Base-by-base conservation (phyloP, 2,113 vertebrate species). In the Pangasianodon hypophthalmus region DNA sequence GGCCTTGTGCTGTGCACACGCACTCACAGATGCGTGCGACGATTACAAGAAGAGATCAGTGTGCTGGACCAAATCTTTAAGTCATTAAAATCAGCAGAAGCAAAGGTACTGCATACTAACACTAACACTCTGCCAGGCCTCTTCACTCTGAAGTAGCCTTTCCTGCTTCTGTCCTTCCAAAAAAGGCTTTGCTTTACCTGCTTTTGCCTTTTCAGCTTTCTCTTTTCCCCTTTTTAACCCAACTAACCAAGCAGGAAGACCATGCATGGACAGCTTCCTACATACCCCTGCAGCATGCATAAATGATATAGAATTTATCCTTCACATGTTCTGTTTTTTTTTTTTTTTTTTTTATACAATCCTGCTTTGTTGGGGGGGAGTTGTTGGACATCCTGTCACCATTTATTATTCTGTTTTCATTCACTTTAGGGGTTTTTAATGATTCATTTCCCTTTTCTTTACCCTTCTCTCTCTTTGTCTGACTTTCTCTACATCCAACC, bases 31-130 rank as follows among this genome's bases (percentile, higher is more conserved):
- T 95, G 95, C 93, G 94, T 94, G 92, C 97, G 97, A 93, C 96
- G 96, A 96, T 92, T 94, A 95, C 97, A 98, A 92, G 98, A 99
- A 89, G 97, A 99, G 93, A 96, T 97, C 94, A 97, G 96, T 95
- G 96, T 97, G 96, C 96, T 97, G 97, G 98, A 99, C 96, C 98
- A 99, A 95, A 96, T 95, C 96, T 95, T 96, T 96, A 99, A 98
- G 97, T 97, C 98, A 94, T 96, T 98, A 97, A 96, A 96, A 95
- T 97, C 97, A 94, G 94, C 97, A 88, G 96, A 97, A 93, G 93
- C 94, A 94, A 96, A 99, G 98, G 98, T 99, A 99, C 97, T 97
- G 93, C 95, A 92, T 91, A 94, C 94, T 95, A 94, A 93, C 89
- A 85, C 91, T 80, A 62, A 52, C 92, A 7, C 89, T 92, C 91